A percentile compares a stretch with the other conserved stretches of the same genome.
phyloP scores from a whole-genome alignment of 2,888 invertebrate species.

The Congeria kusceri region DNA sequence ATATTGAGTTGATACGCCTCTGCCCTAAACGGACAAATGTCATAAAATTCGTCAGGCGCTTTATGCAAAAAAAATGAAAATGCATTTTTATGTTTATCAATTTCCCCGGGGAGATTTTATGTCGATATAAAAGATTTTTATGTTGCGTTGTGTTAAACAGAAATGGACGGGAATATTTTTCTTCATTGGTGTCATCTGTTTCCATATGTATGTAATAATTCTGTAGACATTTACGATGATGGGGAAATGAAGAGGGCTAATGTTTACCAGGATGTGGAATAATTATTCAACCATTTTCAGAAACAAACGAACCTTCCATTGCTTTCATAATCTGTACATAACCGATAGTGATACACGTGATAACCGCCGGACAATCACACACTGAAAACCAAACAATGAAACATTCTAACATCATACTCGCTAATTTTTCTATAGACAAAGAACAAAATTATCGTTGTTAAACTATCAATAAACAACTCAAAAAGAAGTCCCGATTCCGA shows the following conservation, averaged over 20 bases:
- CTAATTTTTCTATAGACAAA: too few relatives aligned
- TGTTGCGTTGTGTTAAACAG: conserved; percentile 26
- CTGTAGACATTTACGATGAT: background rate
- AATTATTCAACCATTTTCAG: background rate
- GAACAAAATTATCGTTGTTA: too few relatives aligned
- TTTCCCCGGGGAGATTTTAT: conserved; percentile 45
- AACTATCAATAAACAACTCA: too few relatives aligned
- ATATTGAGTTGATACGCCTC: conserved; percentile 37
- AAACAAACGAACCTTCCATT: too few relatives aligned
- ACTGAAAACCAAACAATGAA: too few relatives aligned
- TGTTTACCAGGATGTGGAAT: background rate
- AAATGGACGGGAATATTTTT: background rate
- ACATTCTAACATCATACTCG: too few relatives aligned
- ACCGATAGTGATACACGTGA: too few relatives aligned
- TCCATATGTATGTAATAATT: background rate
- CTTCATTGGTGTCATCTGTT: conserved; percentile 3
- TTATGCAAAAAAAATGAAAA: conserved; percentile 43
- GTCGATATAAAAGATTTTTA: conserved; percentile 46
- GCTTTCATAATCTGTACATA: too few relatives aligned
- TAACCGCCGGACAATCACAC: too few relatives aligned
- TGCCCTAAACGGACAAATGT: conserved; percentile 35
- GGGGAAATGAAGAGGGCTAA: background rate
- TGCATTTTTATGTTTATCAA: conserved; percentile 55
- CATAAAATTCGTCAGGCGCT: conserved; percentile 47
- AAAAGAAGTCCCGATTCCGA: too few relatives aligned